Evolutionary conservation across 2,797 vertebrate species (phyloP), one percentile per base, ranked within the genome.

Genomic region (Enteromius fasciolatus): DNA sequence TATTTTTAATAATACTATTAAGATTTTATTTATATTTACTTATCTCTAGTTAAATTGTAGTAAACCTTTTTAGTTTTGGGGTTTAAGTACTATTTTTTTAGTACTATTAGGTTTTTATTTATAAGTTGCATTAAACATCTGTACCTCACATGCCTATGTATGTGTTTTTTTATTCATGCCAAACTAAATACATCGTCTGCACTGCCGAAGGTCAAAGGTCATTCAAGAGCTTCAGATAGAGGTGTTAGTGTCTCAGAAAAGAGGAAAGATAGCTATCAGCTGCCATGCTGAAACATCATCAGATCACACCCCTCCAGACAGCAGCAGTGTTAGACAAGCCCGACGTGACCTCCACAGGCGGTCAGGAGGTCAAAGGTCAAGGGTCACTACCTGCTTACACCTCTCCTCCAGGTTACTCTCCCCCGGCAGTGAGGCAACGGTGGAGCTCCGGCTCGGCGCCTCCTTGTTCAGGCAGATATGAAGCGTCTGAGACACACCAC

Each of bases 321-420:
- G 23, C 18, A 50, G 44, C 31, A 44, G 78, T 59, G 67, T 67
- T 11, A 84, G 63, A 72, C 9, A 78, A 41, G 66, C 48, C 39
- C 17, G 36, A 7, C 59, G 1, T 78, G 78, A 73, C 78, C 82
- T 68, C 78, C 80, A 52, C 59, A 7, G 57, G n/a, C 28, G 75
- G 63, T 75, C 39, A 68, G 11, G 48, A 80, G 57, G 61, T 69
- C 57, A 54, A 69, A 79, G 78, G 75, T 72, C 66, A 81, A 52
- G 57, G 69, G 79, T n/a, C 20, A 94, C 95, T 97, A 97, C 97
- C 97, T 98, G 96, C 95, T 97, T 98, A 94, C 97, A 97, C 87
- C 94, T 95, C 91, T 98, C 96, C 94, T 97, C 97, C 96, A 96
- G 93, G 94, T 96, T 95, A 93, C 95, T 94, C 93, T 97, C 96